Base-by-base conservation (phyloP, 92 coral and sea anemone genomes). In the Palythoa grandis region DNA sequence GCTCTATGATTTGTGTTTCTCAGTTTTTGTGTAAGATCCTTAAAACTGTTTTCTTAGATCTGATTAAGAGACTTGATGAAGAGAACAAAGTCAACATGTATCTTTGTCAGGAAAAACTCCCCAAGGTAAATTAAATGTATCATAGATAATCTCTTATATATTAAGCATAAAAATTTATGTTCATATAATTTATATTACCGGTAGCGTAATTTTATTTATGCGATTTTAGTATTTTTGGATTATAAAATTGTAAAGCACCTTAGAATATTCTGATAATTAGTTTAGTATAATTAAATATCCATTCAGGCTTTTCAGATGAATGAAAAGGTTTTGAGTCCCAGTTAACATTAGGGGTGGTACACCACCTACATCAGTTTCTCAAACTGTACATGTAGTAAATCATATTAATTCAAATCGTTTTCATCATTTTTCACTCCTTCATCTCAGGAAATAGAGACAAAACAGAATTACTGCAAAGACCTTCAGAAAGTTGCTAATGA, bases 51-150 rank as follows among this genome's bases (percentile, higher is more conserved):
- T 58, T 39, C 76, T 7, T 73, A 96, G 99, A 97, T 82, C 92
- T 97, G 78, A 90, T 97, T 61, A 92, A 88, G 86, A 92, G 96
- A 77, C 94, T 97, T 2, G 99, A 97, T 40, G 99, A 97, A 69
- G 99, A 97, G 72, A 93, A 95, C 87, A 97, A 95, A 89, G 96
- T 97, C 48, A 97, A 97, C 77, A 84, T 89, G 87, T 97, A 97
- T 90, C 89, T 97, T 12, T 97, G 99, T 58, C 99, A 97, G 60
- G 99, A 97, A 72, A 97, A 96, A 76, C 89, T 96, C 16, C 99
- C 99, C 11, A 96, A 96, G 98, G 99, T 96, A 84, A 43, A 5
- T 43, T 5, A 4, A 43, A 5, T 43, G 50, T 43, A 43, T 43
- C 50, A 58, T 58, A 5, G 57, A 0, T 52, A 57, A 25, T n/a